Conservation (phyloP, 92 coral and sea anemone species). For the Heliopora coerulea region DNA sequence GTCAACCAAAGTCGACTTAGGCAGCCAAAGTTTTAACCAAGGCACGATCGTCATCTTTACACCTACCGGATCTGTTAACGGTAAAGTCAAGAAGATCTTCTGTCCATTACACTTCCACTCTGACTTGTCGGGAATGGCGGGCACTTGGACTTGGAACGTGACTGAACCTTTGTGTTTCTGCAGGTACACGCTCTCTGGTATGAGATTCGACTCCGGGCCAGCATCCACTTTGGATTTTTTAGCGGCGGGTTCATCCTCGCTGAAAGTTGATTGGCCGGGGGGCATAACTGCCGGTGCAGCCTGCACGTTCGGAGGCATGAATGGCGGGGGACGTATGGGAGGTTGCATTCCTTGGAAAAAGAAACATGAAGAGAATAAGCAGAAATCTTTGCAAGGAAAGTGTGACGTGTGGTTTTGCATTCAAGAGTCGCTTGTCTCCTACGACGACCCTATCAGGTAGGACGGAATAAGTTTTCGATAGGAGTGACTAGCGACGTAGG, state of each 20-base stretch:
- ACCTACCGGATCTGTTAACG: slow-evolving; percentile 92
- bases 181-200: slow-evolving; percentile 81
- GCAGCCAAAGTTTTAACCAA: too few relatives aligned
- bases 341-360: slow-evolving; percentile 64
- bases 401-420: background rate
- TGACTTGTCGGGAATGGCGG: slow-evolving; percentile 82
- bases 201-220: slow-evolving; percentile 78
- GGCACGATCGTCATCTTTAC: too few relatives aligned
- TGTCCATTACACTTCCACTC: slow-evolving; percentile 96
- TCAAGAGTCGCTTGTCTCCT: too few relatives aligned
- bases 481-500: too few relatives aligned
- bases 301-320: slow-evolving; percentile 45
- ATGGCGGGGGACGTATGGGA: slow-evolving; percentile 77
- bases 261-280: slow-evolving; percentile 64
- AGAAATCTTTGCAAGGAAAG: background rate
- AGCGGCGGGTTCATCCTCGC: slow-evolving; percentile 64
- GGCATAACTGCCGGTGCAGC: slow-evolving; percentile 83
- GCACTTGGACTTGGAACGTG: slow-evolving; percentile 84
- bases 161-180: slow-evolving; percentile 72
- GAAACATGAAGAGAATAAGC: background rate
- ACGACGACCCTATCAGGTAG: too few relatives aligned
- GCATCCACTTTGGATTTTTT: slow-evolving; percentile 89
- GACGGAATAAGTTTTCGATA: too few relatives aligned
- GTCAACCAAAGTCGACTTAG: too few relatives aligned
- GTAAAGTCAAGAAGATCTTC: slow-evolving; percentile 75